Percentiles rank a stretch among this genome's conserved stretches.
These are phyloP conservation scores for Thalassoma bifasciatum DNA, from an alignment of 2,113 vertebrate species.

Conservation along the genomic window DNA sequence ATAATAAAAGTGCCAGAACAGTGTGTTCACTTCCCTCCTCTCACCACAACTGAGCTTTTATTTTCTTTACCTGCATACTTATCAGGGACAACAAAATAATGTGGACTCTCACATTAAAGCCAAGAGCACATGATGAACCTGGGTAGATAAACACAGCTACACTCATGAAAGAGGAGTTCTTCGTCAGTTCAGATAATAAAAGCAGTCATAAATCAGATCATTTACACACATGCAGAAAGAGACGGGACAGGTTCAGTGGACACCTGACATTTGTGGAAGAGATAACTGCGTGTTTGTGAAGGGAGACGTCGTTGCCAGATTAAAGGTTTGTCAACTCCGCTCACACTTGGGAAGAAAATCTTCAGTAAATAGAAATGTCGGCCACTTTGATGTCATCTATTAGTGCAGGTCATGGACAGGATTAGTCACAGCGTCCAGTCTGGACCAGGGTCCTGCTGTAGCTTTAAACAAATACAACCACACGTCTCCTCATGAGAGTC, in stretches of 20 bases:
- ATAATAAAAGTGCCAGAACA: conserved; percentile 21
- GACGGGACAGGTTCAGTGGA: conserved; percentile 17
- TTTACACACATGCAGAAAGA: conserved; percentile 32
- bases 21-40: conserved; percentile 5
- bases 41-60: not conserved
- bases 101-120: not conserved
- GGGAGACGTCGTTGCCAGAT: conserved; percentile 18
- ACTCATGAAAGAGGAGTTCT: conserved; percentile 11
- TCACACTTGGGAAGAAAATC: not conserved
- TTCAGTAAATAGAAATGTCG: not conserved
- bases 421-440: not conserved
- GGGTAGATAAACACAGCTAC: conserved; percentile 24
- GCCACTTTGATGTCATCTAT: not conserved
- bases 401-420: not conserved
- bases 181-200: conserved; percentile 40
- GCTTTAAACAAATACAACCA: not conserved
- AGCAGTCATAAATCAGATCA: conserved; percentile 28
- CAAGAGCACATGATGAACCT: not conserved
- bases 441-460: not conserved
- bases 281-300: conserved; percentile 36
- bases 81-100: conserved; percentile 8
- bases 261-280: conserved; percentile 10
- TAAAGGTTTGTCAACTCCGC: not conserved
- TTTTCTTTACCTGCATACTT: conserved; percentile 4
- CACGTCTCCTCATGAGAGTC: not conserved